Evolutionary conservation across 2,113 vertebrate species (phyloP).

Genomic region (Polyodon spathula): DNA sequence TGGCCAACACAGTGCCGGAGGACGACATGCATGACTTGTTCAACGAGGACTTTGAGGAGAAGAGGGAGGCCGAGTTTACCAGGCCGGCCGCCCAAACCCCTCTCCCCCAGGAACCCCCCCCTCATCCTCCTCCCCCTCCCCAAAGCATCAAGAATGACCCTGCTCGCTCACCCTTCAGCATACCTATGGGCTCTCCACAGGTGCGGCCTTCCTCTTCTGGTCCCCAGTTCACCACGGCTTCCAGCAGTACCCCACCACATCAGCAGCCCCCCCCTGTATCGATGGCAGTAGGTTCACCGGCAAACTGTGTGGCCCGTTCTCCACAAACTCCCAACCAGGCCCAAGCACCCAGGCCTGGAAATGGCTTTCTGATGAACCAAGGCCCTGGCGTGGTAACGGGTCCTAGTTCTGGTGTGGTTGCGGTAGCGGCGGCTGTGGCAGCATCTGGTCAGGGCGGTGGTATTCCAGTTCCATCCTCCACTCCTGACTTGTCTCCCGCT

Average conservation of each 20-base stretch:
- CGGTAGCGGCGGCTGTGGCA: slow-evolving; percentile 20
- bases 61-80: slow-evolving; percentile 83
- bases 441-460: slow-evolving; percentile 40
- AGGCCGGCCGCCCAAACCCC: slow-evolving; percentile 70
- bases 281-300: slow-evolving; percentile 77
- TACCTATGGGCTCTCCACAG: slow-evolving; percentile 82
- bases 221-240: slow-evolving; percentile 79
- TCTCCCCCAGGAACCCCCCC: slow-evolving; percentile 63
- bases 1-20: slow-evolving; percentile 93
- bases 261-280: slow-evolving; percentile 65
- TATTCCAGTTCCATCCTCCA: slow-evolving; percentile 38
- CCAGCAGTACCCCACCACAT: slow-evolving; percentile 74
- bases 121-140: slow-evolving; percentile 39
- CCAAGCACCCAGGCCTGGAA: slow-evolving; percentile 61
- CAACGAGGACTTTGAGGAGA: slow-evolving; percentile 95
- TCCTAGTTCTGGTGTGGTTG: slow-evolving; percentile 30
- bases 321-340: slow-evolving; percentile 80
- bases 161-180: no score
- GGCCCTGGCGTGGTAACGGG: slow-evolving; percentile 49
- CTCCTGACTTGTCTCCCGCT: slow-evolving; percentile 81
- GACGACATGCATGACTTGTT: slow-evolving; percentile 97
- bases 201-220: slow-evolving; percentile 85
- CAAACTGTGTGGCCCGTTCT: slow-evolving; percentile 81
- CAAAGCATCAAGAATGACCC: slow-evolving; percentile 59
- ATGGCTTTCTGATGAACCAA: slow-evolving; percentile 75